Base-by-base conservation (phyloP, 2,113 vertebrate genomes). In the Caretta caretta region DNA sequence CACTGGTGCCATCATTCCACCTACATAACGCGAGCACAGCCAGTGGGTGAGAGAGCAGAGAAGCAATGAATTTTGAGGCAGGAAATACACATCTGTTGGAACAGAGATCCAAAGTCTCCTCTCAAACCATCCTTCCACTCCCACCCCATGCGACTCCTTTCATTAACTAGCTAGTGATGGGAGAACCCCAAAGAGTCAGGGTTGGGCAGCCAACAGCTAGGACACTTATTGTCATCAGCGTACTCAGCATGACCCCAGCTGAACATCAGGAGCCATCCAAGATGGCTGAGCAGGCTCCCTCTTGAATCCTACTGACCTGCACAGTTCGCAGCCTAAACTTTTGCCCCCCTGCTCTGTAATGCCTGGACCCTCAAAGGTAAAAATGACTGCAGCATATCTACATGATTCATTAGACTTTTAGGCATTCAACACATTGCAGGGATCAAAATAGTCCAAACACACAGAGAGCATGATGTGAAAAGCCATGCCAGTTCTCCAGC, bases 11-110 rank as follows among this genome's bases (percentile, higher is more conserved):
- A 25, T 48, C 2, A 0, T 2, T 20, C 59, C 59, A 65, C 31
- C 59, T 35, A 19, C 56, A 3, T 31, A 86, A 53, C 31, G n/a
- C 27, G 4, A 2, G 8, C 1, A 76, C 12, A 54, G 79, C 25
- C 56, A 4, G 49, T 35, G 42, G 1, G 80, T 0, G 69, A 5
- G 49, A 38, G 69, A 27, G 51, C 69, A 48, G 59, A 83, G 10
- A 25, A 54, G 16, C 8, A 2, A 19, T 0, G 0, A 24, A 69
- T 53, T 38, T 27, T 14, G 2, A 42, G 0, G 1, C 27, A 10
- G 16, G 80, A 84, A 81, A 89, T 6, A 38, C 46, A 16, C 27
- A 1, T 10, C 1, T 2, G 24, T n/a, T 22, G 0, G 1, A 35
- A 38, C 16, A 46, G 91, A 24, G 49, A 54, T 7, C 6, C 16